Conservation (phyloP, 2,797 vertebrate genomes). For the Gymnoscopelus braueri region DNA sequence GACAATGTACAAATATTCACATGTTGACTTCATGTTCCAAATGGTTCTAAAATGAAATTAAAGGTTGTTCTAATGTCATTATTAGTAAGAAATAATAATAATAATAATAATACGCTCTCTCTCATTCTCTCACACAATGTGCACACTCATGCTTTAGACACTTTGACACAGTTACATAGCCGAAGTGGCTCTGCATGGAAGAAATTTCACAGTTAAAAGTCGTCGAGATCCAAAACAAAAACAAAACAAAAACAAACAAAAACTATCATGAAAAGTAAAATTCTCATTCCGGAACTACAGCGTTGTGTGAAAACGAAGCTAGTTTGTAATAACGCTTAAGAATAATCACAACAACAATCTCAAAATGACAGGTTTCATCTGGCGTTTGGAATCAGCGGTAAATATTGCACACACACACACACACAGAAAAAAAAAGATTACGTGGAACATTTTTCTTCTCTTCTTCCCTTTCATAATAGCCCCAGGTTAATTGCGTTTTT, state of each 20-base stretch:
- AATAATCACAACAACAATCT: slow-evolving; percentile 85
- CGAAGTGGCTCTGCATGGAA: slow-evolving; percentile 70
- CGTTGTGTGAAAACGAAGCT: slow-evolving; percentile 63
- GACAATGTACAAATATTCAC: slow-evolving; percentile 84
- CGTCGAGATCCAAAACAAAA: slow-evolving; percentile 65
- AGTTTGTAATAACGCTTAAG: slow-evolving; percentile 75
- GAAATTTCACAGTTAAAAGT: slow-evolving; percentile 82
- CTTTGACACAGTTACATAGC: slow-evolving; percentile 69
- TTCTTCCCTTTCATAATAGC: slow-evolving; percentile 66
- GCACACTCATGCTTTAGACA: slow-evolving; percentile 78
- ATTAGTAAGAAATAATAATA: slow-evolving; percentile 51
- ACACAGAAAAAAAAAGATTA: slow-evolving; percentile 50
- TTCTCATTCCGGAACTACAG: slow-evolving; percentile 66
- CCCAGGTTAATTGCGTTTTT: slow-evolving; percentile 76
- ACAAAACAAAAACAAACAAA: slow-evolving; percentile 37
- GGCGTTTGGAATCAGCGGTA: slow-evolving; percentile 66
- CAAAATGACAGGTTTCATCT: slow-evolving; percentile 62
- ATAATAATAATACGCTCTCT: slow-evolving; percentile 61
- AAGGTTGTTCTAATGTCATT: slow-evolving; percentile 58
- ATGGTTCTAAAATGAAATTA: slow-evolving; percentile 65
- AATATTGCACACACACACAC: slow-evolving; percentile 64
- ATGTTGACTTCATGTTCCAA: slow-evolving; percentile 73
- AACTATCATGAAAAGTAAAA: slow-evolving; percentile 39
- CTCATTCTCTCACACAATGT: slow-evolving; percentile 71
- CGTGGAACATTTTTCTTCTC: slow-evolving; percentile 62